Evolutionary conservation across 1,140 invertebrate species (phyloP).

Genomic region (Drosophila dunni): DNA sequence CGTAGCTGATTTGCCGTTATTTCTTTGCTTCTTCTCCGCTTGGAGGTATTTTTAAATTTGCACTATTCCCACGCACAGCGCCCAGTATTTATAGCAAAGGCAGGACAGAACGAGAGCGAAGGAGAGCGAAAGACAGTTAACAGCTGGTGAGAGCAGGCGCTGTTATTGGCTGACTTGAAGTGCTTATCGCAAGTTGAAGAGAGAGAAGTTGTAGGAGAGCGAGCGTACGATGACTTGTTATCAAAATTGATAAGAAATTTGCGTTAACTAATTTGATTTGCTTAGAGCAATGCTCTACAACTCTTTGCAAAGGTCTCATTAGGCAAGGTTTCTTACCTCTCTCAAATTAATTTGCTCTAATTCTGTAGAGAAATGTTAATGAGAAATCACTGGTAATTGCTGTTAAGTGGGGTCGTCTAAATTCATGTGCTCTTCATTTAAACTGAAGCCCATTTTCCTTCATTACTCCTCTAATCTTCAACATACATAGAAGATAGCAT

Average conservation of each 20-base stretch:
- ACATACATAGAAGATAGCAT: too few relatives aligned
- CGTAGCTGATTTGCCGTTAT: slow-evolving; percentile 59
- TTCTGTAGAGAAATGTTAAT: too few relatives aligned
- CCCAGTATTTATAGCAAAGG: slow-evolving; percentile 62
- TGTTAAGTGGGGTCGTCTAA: too few relatives aligned
- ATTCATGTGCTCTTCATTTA: too few relatives aligned
- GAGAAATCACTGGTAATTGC: too few relatives aligned
- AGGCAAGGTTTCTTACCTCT: too few relatives aligned
- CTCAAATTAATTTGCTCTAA: too few relatives aligned
- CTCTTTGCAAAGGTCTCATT: neutral
- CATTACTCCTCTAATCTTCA: too few relatives aligned
- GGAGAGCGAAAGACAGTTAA: slow-evolving; percentile 3
- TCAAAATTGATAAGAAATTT: slow-evolving; percentile 37
- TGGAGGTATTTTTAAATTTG: slow-evolving; percentile 59
- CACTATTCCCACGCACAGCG: neutral
- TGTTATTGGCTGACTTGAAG: slow-evolving; percentile 19
- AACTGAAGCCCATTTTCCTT: too few relatives aligned
- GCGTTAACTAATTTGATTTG: slow-evolving; percentile 16
- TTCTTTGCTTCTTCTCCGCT: slow-evolving; percentile 51
- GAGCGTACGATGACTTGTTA: slow-evolving; percentile 17
- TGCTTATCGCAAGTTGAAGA: neutral
- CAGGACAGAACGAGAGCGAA: slow-evolving; percentile 1
- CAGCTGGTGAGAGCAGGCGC: slow-evolving; percentile 1
- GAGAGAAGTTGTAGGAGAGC: neutral
- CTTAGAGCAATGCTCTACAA: slow-evolving; percentile 22